A percentile compares a stretch with the other conserved stretches of the same genome.
Conservation (phyloP, 64 coral and sea anemone genomes). For the Montipora efflorescens region DNA sequence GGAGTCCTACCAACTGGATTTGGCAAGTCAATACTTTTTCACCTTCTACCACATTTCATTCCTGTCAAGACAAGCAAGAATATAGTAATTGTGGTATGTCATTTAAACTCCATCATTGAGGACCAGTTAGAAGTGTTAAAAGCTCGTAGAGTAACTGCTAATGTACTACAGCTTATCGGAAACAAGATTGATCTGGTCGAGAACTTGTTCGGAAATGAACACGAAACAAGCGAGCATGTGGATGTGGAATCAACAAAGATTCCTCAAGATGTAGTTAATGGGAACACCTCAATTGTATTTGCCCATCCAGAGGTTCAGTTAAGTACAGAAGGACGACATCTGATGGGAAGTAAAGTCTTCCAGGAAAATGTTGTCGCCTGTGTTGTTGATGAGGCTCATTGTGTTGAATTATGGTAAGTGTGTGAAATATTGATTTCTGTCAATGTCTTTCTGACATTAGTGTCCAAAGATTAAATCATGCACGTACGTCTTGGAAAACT, state of each 20-base stretch:
- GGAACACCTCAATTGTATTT: not conserved
- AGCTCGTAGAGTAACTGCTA: not conserved
- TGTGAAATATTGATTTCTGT: not conserved
- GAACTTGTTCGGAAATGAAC: not conserved
- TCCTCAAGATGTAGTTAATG: conserved; percentile 28
- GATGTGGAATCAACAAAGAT: not conserved
- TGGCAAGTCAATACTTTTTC: conserved; percentile 29
- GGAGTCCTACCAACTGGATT: conserved; percentile 44
- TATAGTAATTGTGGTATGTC: not conserved
- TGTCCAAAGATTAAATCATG: too few species aligned
- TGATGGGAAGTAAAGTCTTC: conserved; percentile 12
- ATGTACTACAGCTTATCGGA: not conserved
- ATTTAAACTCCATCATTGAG: not conserved
- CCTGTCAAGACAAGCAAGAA: not conserved
- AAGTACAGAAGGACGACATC: conserved; percentile 61
- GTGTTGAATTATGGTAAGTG: conserved; percentile 82
- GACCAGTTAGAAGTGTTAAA: not conserved
- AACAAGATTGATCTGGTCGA: not conserved
- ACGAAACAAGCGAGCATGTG: not conserved
- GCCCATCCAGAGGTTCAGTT: conserved; percentile 55
- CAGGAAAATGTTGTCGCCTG: conserved; percentile 73
- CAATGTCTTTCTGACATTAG: not conserved
- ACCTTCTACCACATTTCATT: conserved; percentile 37
- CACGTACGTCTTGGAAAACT: not conserved
- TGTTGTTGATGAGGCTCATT: conserved; percentile 83